A percentile compares a stretch with the other conserved stretches of the same genome.
These are phyloP conservation scores for Ochropleura leucogaster DNA, from an alignment of 2,888 invertebrate species.

Conservation along the genomic window DNA sequence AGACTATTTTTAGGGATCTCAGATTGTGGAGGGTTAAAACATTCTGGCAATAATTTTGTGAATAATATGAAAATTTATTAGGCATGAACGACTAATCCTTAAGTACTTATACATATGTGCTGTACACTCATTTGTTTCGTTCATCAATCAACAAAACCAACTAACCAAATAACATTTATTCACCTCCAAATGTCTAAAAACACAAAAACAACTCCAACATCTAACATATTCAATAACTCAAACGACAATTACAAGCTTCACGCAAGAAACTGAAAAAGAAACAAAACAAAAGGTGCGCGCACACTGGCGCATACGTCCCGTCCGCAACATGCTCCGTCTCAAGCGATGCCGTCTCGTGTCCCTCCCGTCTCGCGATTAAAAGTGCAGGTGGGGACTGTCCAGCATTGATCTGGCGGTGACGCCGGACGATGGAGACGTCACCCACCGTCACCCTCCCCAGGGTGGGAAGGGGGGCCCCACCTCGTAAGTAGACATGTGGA, in stretches of 20 bases:
- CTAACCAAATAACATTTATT: not conserved
- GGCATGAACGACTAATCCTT: not conserved
- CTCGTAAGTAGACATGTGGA: slow-evolving; percentile 81
- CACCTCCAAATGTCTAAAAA: not conserved
- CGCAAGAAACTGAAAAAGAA: slow-evolving; percentile 42
- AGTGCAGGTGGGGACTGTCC: slow-evolving; percentile 89
- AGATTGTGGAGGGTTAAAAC: not conserved
- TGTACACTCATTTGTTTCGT: not conserved
- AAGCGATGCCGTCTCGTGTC: slow-evolving; percentile 61
- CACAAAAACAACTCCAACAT: slow-evolving; percentile 23
- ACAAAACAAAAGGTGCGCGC: slow-evolving; percentile 68
- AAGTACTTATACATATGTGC: not conserved
- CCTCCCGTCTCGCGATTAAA: slow-evolving; percentile 82
- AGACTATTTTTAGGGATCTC: not conserved
- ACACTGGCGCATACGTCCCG: slow-evolving; percentile 61
- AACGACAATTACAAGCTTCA: slow-evolving; percentile 52
- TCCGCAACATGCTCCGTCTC: slow-evolving; percentile 56
- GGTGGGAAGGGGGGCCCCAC: slow-evolving; percentile 55
- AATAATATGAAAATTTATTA: not conserved
- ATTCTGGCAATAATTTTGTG: not conserved
- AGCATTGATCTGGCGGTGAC: slow-evolving; percentile 89
- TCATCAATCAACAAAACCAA: not conserved
- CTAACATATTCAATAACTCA: slow-evolving; percentile 46
- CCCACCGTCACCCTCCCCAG: slow-evolving; percentile 46
- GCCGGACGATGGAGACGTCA: slow-evolving; percentile 84